Evolutionary conservation across 1,140 invertebrate genomes (phyloP), one percentile per base, ranked within the genome.

Genomic region (Cepaea nemoralis): DNA sequence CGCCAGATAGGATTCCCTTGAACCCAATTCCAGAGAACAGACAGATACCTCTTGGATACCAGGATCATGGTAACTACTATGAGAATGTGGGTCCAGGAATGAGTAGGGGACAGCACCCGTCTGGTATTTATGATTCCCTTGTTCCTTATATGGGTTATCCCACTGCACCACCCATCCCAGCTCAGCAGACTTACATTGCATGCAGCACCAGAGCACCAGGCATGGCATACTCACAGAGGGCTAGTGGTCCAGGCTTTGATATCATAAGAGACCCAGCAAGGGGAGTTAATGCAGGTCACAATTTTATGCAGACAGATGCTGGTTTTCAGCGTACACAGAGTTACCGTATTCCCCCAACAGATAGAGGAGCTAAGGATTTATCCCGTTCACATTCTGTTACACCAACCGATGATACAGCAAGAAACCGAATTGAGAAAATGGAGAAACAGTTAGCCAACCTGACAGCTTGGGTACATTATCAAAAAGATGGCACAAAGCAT

Each of bases 21-120:
- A 81, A 88, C 80, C 85, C 89, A 8, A 90, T 90, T 71, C 89
- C 89, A 70, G 89, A 90, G 81, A 86, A 90, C 80, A 82, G 82
- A 39, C 87, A 86, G 39, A 83, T 88, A 69, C 67, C 84, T n/a
- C 88, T 87, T 82, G 87, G 87, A 42, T 84, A 77, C 66, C 77
- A 81, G 45, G 80, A 82, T 67, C 77, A 84, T 16, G 82, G 83
- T 19, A 83, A 82, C 69, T 77, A 80, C 31, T 82, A 83, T 45
- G 83, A 85, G 33, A 48, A 81, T 33, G 74, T 75, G 27, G 70
- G 77, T 19, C 82, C 71, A 48, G 35, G 59, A 80, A 71, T 63
- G 80, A 45, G 40, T 73, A 19, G 50, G 73, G 50, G 79, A 77
- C 16, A 75, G 78, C 74, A 82, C 77, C 27, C 82, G 66, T 81